Evolutionary conservation across 1,140 invertebrate genomes (phyloP).

Genomic region (Drosophila novamexicana): DNA sequence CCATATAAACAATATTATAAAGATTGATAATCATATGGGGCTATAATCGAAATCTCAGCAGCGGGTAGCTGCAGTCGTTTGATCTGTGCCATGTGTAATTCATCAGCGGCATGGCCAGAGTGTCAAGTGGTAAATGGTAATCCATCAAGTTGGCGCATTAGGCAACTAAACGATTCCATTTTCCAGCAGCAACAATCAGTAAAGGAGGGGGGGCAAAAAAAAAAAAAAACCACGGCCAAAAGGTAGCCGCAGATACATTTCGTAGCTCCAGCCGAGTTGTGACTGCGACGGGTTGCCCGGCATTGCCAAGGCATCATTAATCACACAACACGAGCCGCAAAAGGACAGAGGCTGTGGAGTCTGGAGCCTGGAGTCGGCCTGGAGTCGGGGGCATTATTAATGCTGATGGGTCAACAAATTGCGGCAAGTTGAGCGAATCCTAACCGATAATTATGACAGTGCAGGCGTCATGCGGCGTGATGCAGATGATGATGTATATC

Average conservation of each 20-base stretch:
- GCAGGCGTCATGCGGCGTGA: slow-evolving; percentile 69
- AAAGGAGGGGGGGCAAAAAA: not conserved
- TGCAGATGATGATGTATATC: slow-evolving; percentile 75
- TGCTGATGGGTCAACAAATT: slow-evolving; percentile 76
- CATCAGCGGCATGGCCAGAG: slow-evolving; percentile 20
- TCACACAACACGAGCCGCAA: slow-evolving; percentile 81
- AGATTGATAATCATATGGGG: too few relatives aligned
- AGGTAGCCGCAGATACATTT: slow-evolving; percentile 79
- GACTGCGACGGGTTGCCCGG: slow-evolving; percentile 11
- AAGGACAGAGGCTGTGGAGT: slow-evolving; percentile 2
- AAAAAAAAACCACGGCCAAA: slow-evolving; percentile 24
- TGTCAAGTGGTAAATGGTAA: slow-evolving; percentile 52
- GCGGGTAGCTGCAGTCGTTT: slow-evolving; percentile 46
- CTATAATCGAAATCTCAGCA: slow-evolving; percentile 46
- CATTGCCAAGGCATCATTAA: slow-evolving; percentile 63
- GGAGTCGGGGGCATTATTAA: slow-evolving; percentile 43
- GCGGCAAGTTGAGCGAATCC: slow-evolving; percentile 78
- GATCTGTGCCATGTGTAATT: slow-evolving; percentile 23
- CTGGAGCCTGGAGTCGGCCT: not conserved
- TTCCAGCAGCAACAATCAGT: slow-evolving; percentile 33
- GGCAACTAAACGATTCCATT: slow-evolving; percentile 78
- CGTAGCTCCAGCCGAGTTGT: slow-evolving; percentile 53
- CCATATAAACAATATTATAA: slow-evolving; percentile 18
- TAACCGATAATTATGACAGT: slow-evolving; percentile 83
- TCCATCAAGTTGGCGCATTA: slow-evolving; percentile 83